Conservation (phyloP, 2,797 vertebrate genomes). For the Odontamblyopus lacepedii region DNA sequence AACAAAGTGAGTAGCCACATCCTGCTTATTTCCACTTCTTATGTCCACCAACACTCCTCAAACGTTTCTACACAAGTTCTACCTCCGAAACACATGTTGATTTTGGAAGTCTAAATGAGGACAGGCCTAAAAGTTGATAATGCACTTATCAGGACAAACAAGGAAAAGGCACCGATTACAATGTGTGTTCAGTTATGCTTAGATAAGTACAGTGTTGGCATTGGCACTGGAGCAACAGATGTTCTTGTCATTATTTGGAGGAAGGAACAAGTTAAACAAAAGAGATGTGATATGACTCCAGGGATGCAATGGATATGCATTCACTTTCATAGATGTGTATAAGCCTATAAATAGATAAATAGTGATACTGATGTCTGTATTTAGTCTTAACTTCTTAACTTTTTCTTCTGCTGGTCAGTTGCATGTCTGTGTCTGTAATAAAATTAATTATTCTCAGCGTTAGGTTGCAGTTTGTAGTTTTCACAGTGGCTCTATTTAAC, state of each 20-base stretch:
- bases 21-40: constrained; percentile 26
- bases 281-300: constrained; percentile 10
- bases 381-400: too few species aligned
- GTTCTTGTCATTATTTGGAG: constrained; percentile 50
- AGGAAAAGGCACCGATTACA: constrained; percentile 48
- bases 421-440: too few species aligned
- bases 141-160: constrained; percentile 37
- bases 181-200: constrained; percentile 39
- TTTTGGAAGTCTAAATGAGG: background rate
- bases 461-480: too few species aligned
- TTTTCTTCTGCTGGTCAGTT: too few species aligned
- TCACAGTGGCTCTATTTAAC: background rate
- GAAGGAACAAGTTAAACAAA: constrained; percentile 61
- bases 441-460: too few species aligned
- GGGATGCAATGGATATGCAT: background rate
- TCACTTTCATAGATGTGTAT: background rate
- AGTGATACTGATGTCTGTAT: too few species aligned
- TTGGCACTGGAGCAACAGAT: constrained; percentile 36
- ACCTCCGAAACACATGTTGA: background rate
- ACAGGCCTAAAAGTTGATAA: background rate
- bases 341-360: too few species aligned
- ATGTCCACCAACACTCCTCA: constrained; percentile 27
- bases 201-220: constrained; percentile 36
- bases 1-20: constrained; percentile 7
- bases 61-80: background rate